Evolutionary conservation across 2,888 invertebrate species (phyloP).

Genomic region (Drosophila tripunctata): DNA sequence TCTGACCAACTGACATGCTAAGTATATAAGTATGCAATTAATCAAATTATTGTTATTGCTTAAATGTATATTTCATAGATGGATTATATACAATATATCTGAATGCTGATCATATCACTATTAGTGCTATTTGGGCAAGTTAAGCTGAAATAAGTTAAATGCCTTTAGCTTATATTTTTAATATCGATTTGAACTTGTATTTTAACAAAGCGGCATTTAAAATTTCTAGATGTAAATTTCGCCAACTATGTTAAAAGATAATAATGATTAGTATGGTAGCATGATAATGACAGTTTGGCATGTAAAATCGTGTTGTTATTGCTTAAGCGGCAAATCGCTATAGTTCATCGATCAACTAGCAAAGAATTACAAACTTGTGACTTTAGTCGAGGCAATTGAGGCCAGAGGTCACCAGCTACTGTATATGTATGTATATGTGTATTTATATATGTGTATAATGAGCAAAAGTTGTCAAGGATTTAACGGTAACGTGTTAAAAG

Average conservation of each 20-base stretch:
- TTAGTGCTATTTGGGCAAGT: too few relatives aligned
- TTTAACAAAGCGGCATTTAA: background rate
- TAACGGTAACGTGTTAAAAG: conserved; percentile 70
- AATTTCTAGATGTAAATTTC: background rate
- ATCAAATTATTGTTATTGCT: background rate
- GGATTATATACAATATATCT: background rate
- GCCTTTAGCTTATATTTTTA: too few relatives aligned
- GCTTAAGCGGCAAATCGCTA: background rate
- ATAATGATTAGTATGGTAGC: conserved; percentile 9
- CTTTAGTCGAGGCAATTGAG: background rate
- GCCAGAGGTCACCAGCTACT: conserved; percentile 4
- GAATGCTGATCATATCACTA: too few relatives aligned
- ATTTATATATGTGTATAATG: background rate
- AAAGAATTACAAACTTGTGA: conserved; percentile 6
- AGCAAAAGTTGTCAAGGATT: conserved; percentile 1
- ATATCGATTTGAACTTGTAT: background rate
- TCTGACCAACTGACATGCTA: background rate
- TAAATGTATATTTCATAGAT: background rate
- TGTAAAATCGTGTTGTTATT: conserved; percentile 5
- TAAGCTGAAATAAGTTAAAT: too few relatives aligned
- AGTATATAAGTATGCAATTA: background rate
- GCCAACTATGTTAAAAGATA: background rate
- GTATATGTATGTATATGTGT: too few relatives aligned
- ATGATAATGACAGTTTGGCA: conserved; percentile 32
- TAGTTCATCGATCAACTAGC: conserved; percentile 33